Conservation (phyloP, 1,140 invertebrate genomes). For the Piezodorus guildinii region DNA sequence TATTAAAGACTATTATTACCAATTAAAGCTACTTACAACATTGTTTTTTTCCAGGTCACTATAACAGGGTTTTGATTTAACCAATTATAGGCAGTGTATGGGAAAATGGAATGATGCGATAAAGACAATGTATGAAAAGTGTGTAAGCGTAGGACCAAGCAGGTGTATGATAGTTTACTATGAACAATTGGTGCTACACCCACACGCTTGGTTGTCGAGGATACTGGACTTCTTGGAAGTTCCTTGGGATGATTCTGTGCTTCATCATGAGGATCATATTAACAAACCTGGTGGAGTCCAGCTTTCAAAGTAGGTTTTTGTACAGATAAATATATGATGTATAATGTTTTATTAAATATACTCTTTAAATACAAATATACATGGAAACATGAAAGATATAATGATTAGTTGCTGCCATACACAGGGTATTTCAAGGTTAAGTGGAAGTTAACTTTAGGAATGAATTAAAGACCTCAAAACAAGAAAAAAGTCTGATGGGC, state of each 20-base stretch:
- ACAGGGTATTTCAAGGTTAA: too few species aligned
- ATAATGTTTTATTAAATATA: too few species aligned
- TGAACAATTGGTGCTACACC: constrained; percentile 92
- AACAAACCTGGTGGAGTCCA: constrained; percentile 90
- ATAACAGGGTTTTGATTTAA: constrained; percentile 95
- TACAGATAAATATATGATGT: too few species aligned
- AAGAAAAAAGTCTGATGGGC: too few species aligned
- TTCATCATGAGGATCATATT: constrained; percentile 95
- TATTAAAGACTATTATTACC: too few species aligned
- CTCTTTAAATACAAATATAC: too few species aligned
- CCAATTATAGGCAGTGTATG: constrained; percentile 84
- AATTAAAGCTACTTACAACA: too few species aligned
- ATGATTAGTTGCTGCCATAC: too few species aligned
- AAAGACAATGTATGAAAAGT: constrained; percentile 88
- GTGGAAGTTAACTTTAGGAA: too few species aligned
- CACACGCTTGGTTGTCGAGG: constrained; percentile 74
- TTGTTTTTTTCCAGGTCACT: constrained; percentile 60
- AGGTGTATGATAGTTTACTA: constrained; percentile 85
- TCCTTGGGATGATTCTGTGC: constrained; percentile 88
- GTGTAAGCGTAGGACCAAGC: constrained; percentile 68
- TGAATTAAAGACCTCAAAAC: too few species aligned
- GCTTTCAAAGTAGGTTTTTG: constrained; percentile 71
- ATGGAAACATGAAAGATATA: too few species aligned
- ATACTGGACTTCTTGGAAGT: constrained; percentile 86
- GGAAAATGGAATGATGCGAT: constrained; percentile 94